Evolutionary conservation across 1,140 invertebrate genomes (phyloP).

Genomic region (Drosophila ironensis): DNA sequence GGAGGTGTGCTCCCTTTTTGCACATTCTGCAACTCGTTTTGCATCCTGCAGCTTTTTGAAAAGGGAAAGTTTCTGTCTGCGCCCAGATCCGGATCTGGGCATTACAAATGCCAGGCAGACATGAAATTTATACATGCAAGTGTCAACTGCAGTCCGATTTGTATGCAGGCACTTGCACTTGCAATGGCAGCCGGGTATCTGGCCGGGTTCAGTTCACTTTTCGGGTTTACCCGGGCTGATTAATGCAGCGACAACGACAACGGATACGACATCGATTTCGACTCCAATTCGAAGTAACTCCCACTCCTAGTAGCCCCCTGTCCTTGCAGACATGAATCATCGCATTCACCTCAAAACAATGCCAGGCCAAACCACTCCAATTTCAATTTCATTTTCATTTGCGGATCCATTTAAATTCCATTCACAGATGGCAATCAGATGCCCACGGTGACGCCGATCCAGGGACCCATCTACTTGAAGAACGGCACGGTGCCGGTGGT

Average conservation of each 20-base stretch:
- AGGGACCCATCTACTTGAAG: slow-evolving; percentile 90
- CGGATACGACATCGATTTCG: background rate
- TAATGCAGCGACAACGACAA: slow-evolving; percentile 46
- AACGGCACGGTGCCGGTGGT: slow-evolving; percentile 92
- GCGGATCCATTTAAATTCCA: slow-evolving; percentile 29
- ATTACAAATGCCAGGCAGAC: slow-evolving; percentile 68
- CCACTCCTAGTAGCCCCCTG: slow-evolving; percentile 3
- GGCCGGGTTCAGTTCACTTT: background rate
- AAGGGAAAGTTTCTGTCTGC: slow-evolving; percentile 58
- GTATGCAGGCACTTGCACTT: slow-evolving; percentile 59
- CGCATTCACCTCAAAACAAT: slow-evolving; percentile 17
- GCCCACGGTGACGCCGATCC: slow-evolving; percentile 88
- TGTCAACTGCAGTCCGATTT: slow-evolving; percentile 69
- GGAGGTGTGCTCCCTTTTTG: slow-evolving; percentile 9
- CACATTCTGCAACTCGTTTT: slow-evolving; percentile 42
- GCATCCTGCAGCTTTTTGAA: slow-evolving; percentile 38
- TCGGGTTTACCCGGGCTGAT: slow-evolving; percentile 51
- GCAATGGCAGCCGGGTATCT: slow-evolving; percentile 18
- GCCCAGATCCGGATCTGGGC: slow-evolving; percentile 52
- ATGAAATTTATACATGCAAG: slow-evolving; percentile 54
- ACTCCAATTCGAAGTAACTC: background rate
- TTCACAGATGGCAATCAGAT: slow-evolving; percentile 59
- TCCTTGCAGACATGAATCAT: slow-evolving; percentile 48
- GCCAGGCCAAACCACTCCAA: slow-evolving; percentile 26
- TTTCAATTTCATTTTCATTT: slow-evolving; percentile 23